phyloP scores from a whole-genome alignment of 1,140 invertebrate genomes.

The Drosophila sulfurigaster region DNA sequence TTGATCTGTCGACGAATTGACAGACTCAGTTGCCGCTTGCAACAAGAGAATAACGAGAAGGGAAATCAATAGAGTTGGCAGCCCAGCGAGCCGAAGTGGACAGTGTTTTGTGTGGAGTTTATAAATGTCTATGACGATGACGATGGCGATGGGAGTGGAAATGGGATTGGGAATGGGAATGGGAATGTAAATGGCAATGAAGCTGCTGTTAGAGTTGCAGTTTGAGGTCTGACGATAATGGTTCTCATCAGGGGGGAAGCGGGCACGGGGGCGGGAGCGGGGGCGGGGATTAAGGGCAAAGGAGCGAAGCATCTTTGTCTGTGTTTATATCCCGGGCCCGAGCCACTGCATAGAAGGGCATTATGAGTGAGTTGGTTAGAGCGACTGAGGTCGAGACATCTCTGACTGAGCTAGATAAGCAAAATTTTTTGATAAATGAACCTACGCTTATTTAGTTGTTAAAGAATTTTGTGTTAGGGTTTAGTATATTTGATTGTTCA shows the following conservation, averaged over 20 bases:
- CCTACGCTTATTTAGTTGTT: too few relatives aligned
- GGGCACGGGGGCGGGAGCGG: too few relatives aligned
- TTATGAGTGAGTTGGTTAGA: too few relatives aligned
- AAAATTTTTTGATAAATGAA: too few relatives aligned
- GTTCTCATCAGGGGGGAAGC: slow-evolving; percentile 9
- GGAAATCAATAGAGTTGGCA: neutral
- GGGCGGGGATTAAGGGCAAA: neutral
- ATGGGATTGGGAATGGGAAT: slow-evolving; percentile 9
- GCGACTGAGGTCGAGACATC: too few relatives aligned
- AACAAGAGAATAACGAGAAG: neutral
- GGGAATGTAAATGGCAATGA: slow-evolving; percentile 11
- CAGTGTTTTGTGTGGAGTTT: slow-evolving; percentile 78
- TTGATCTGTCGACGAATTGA: slow-evolving; percentile 22
- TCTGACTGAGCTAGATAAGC: too few relatives aligned
- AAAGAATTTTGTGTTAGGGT: too few relatives aligned
- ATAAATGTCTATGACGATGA: slow-evolving; percentile 74
- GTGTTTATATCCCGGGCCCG: too few relatives aligned
- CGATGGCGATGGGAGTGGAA: slow-evolving; percentile 43
- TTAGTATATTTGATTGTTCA: too few relatives aligned
- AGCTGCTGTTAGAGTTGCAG: slow-evolving; percentile 1
- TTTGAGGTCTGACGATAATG: slow-evolving; percentile 58
- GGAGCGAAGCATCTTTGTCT: neutral
- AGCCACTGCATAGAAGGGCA: too few relatives aligned
- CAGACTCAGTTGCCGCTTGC: slow-evolving; percentile 16
- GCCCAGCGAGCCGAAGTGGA: slow-evolving; percentile 37